Evolutionary conservation across 2,888 invertebrate genomes (phyloP).

Genomic region (Romanomermis culicivorax): DNA sequence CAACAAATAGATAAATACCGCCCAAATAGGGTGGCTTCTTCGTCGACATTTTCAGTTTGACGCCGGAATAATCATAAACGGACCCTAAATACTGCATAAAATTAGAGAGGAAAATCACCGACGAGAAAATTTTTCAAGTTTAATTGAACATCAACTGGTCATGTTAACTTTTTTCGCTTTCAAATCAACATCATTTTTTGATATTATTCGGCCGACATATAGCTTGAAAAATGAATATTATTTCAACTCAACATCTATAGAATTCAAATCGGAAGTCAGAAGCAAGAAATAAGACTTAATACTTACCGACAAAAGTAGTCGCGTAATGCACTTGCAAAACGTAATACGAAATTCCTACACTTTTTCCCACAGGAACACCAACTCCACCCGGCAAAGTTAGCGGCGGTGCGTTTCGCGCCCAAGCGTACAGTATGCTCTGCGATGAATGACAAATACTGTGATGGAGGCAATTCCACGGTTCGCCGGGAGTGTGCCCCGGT

Average conservation of each 20-base stretch:
- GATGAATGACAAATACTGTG: conserved; percentile 28
- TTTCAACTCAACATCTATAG: background rate
- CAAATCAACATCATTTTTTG: too few species aligned
- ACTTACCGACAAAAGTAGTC: conserved; percentile 21
- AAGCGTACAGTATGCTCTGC: conserved; percentile 38
- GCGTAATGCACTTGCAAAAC: conserved; percentile 40
- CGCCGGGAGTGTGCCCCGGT: conserved; percentile 44
- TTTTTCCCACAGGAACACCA: conserved; percentile 37
- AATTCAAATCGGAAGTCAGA: background rate
- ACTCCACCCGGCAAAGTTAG: conserved; percentile 37
- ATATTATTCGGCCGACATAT: too few species aligned
- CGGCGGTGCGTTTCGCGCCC: conserved; percentile 41
- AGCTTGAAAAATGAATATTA: too few species aligned
- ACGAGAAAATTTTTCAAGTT: too few species aligned
- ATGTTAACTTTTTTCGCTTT: too few species aligned
- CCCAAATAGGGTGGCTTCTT: conserved; percentile 23
- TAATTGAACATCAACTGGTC: too few species aligned
- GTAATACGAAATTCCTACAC: conserved; percentile 34
- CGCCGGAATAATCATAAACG: conserved; percentile 31
- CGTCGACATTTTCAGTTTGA: conserved; percentile 26
- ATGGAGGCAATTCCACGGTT: conserved; percentile 45
- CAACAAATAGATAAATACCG: conserved; percentile 30
- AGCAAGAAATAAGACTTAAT: too few species aligned
- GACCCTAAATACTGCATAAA: conserved; percentile 23
- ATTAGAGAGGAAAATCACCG: background rate